These are phyloP conservation scores for Coenonympha arcania DNA, from an alignment of 2,888 invertebrate species.

Conservation along the genomic window DNA sequence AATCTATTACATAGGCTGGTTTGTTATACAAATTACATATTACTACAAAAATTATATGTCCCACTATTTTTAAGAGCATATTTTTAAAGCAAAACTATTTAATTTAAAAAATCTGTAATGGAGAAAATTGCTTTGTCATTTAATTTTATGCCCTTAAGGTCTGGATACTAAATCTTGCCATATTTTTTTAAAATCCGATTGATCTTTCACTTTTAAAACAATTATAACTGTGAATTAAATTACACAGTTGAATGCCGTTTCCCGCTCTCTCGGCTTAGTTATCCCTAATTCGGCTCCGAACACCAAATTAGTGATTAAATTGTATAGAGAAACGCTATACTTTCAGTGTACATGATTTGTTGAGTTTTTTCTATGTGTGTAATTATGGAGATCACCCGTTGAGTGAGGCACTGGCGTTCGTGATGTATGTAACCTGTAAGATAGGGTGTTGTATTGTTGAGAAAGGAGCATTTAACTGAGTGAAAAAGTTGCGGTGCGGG, in stretches of 20 bases:
- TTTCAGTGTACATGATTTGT: constrained; percentile 60
- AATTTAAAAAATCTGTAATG: too few relatives aligned
- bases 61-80: too few relatives aligned
- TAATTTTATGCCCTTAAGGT: too few relatives aligned
- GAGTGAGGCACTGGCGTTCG: constrained; percentile 58
- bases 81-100: too few relatives aligned
- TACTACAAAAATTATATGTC: too few relatives aligned
- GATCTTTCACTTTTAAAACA: too few relatives aligned
- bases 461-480: constrained; percentile 53
- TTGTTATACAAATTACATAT: too few relatives aligned
- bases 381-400: constrained; percentile 54
- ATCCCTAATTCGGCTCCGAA: constrained; percentile 56
- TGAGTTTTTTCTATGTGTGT: constrained; percentile 49
- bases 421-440: constrained; percentile 34
- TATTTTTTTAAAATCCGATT: too few relatives aligned
- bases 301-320: constrained; percentile 68
- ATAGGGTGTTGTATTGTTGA: constrained; percentile 40
- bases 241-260: constrained; percentile 31
- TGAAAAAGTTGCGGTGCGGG: constrained; percentile 27
- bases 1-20: too few relatives aligned
- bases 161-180: too few relatives aligned
- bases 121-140: too few relatives aligned
- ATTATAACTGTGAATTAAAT: neutral
- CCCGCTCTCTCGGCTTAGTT: constrained; percentile 40
- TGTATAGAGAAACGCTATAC: constrained; percentile 64